Conservation (phyloP, 2,113 vertebrate genomes). For the Seriola rivoliana region DNA sequence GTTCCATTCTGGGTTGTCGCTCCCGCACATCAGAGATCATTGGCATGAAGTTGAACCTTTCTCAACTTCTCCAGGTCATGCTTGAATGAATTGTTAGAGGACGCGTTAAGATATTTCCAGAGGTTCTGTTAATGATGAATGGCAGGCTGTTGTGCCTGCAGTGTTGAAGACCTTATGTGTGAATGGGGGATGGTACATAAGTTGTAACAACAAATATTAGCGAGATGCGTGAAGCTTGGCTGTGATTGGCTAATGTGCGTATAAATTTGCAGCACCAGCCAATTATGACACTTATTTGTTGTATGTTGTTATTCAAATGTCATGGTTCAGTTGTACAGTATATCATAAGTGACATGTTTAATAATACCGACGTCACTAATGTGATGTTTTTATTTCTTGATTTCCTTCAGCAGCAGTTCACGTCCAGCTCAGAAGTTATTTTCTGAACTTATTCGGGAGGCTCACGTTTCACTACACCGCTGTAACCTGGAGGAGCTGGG, state of each 20-base stretch:
- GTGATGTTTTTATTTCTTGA: constrained; percentile 10
- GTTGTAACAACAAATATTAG: background rate
- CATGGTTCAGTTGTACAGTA: background rate
- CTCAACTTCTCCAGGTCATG: no score
- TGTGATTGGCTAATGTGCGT: background rate
- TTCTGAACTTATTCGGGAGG: constrained; percentile 79
- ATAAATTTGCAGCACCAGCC: background rate
- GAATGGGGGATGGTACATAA: no score
- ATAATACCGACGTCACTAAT: constrained; percentile 29
- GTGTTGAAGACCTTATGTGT: background rate
- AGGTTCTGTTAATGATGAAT: no score
- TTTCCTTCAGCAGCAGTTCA: constrained; percentile 54
- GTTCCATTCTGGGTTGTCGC: no score
- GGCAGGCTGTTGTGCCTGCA: background rate
- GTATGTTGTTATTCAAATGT: background rate
- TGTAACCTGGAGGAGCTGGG: constrained; percentile 65
- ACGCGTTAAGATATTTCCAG: no score
- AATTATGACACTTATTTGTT: background rate
- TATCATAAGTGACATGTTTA: background rate
- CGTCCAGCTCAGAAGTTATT: constrained; percentile 70
- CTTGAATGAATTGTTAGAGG: no score
- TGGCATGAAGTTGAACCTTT: no score
- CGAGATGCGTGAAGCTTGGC: background rate
- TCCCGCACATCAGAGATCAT: no score
- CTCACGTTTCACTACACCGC: constrained; percentile 75